A percentile compares a stretch with the other conserved stretches of the same genome.
These are phyloP conservation scores for Hemiprocne comata DNA, from an alignment of 2,113 vertebrate genomes.

Conservation along the genomic window DNA sequence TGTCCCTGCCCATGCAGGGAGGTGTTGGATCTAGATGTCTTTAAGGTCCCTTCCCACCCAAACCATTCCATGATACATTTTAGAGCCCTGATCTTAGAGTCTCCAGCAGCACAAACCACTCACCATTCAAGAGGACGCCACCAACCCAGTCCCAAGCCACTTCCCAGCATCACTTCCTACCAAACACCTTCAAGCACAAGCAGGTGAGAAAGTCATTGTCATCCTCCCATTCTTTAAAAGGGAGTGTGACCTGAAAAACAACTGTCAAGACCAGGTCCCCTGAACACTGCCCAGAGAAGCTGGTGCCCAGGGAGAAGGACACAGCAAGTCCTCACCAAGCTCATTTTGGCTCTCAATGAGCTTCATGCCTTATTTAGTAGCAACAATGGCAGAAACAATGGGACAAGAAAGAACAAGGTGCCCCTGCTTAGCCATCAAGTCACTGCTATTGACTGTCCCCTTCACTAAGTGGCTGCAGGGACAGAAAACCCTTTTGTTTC, in stretches of 20 bases:
- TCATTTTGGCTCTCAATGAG: background rate
- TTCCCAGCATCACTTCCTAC: background rate
- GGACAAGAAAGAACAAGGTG: background rate
- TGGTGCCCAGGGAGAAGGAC: background rate
- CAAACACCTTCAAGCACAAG: background rate
- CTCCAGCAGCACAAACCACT: background rate
- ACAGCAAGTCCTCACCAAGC: background rate
- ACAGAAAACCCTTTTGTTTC: background rate
- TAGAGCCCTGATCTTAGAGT: no score
- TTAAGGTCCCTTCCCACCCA: no score
- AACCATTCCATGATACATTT: no score
- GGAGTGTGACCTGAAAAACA: background rate
- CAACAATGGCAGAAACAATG: constrained; percentile 61
- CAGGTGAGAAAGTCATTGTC: background rate
- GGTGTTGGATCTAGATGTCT: no score
- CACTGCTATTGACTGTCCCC: background rate
- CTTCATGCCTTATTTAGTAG: constrained; percentile 55
- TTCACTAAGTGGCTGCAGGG: background rate
- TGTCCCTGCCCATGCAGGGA: no score
- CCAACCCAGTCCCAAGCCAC: background rate
- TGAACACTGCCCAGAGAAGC: background rate
- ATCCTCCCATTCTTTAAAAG: background rate
- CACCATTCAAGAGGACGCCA: rapidly evolving
- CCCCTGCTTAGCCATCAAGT: background rate
- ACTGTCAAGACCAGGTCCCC: background rate